Evolutionary conservation across 2,888 invertebrate genomes (phyloP).

Genomic region (Boloria selene): DNA sequence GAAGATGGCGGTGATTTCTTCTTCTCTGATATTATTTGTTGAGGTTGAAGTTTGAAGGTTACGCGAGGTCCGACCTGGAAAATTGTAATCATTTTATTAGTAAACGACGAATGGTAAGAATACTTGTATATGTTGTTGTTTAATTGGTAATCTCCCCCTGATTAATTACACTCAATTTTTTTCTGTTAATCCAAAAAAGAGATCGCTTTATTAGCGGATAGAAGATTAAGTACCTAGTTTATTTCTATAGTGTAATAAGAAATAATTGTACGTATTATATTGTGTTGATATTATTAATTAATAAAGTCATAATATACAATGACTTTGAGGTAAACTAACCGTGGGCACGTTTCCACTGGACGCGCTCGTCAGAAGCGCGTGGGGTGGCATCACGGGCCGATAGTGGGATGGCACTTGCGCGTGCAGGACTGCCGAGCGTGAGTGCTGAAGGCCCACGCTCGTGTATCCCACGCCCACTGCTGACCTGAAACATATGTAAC

Average conservation of each 20-base stretch:
- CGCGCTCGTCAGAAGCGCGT: slow-evolving; percentile 81
- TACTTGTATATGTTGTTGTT: no score
- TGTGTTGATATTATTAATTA: no score
- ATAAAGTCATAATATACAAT: not conserved
- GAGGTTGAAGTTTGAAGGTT: slow-evolving; percentile 81
- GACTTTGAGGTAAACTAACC: not conserved
- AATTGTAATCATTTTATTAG: not conserved
- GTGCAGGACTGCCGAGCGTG: slow-evolving; percentile 89
- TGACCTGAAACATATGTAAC: slow-evolving; percentile 56
- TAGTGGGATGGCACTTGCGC: slow-evolving; percentile 80
- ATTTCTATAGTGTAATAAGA: no score
- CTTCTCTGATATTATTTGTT: slow-evolving; percentile 72
- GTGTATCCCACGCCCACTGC: slow-evolving; percentile 71
- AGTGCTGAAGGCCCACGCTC: slow-evolving; percentile 83
- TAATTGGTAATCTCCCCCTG: no score
- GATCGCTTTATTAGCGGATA: no score
- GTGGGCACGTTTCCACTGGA: slow-evolving; percentile 83
- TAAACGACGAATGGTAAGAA: not conserved
- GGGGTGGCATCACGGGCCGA: slow-evolving; percentile 73
- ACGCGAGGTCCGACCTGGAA: slow-evolving; percentile 80
- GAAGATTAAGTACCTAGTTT: no score
- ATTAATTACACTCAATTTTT: no score
- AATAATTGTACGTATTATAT: no score
- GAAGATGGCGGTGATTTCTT: slow-evolving; percentile 73
- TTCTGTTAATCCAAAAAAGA: no score